A percentile compares a stretch with the other conserved stretches of the same genome.
phyloP scores from a whole-genome alignment of 1,140 invertebrate species.

The Maniola jurtina region DNA sequence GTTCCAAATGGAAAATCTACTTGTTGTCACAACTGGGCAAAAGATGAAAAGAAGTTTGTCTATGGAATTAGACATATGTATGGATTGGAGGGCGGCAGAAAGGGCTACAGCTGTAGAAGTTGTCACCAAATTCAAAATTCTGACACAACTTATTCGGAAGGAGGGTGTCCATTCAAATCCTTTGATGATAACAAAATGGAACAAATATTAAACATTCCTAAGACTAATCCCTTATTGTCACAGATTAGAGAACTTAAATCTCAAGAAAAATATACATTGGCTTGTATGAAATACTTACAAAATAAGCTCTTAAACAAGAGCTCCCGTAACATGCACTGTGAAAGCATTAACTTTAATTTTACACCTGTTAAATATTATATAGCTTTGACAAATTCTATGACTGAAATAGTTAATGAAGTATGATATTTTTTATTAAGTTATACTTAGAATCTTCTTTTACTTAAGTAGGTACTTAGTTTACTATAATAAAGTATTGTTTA shows the following conservation, averaged over 20 bases:
- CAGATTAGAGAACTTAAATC: conserved; percentile 51
- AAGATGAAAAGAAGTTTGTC: conserved; percentile 81
- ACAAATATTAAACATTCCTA: conserved; percentile 32
- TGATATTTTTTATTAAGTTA: not conserved
- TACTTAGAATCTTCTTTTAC: not conserved
- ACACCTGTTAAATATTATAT: conserved; percentile 55
- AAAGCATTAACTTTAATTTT: conserved; percentile 55
- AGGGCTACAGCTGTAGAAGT: conserved; percentile 80
- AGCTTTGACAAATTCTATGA: not conserved
- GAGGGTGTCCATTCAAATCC: conserved; percentile 81
- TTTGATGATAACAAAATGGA: conserved; percentile 76
- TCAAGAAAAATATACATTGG: conserved; percentile 44
- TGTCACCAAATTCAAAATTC: conserved; percentile 77
- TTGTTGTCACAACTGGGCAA: conserved; percentile 83
- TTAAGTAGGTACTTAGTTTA: too few relatives aligned
- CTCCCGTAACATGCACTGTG: conserved; percentile 30
- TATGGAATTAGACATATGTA: conserved; percentile 87
- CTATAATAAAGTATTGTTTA: too few relatives aligned
- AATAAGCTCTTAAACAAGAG: conserved; percentile 22
- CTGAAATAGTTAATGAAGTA: not conserved
- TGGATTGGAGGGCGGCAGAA: conserved; percentile 84
- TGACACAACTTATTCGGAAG: conserved; percentile 77
- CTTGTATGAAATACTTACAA: conserved; percentile 51
- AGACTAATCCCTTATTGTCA: conserved; percentile 33
- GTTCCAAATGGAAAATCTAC: conserved; percentile 67